These are phyloP conservation scores for Eupithecia inturbata DNA, from an alignment of 2,888 invertebrate species.

Conservation along the genomic window DNA sequence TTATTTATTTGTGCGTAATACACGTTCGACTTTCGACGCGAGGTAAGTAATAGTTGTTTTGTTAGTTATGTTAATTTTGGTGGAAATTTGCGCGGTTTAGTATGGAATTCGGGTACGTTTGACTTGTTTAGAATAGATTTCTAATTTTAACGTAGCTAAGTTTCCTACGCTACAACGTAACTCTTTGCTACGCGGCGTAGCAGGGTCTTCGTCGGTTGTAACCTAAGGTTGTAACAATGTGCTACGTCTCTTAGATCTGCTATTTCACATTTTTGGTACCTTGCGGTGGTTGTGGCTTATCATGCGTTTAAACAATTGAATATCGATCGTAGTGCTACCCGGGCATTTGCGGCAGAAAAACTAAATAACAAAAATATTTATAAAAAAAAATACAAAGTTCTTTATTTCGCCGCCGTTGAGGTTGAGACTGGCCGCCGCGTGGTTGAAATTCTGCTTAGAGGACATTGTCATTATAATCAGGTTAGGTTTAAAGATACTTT, in stretches of 20 bases:
- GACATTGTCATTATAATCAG: too few species aligned
- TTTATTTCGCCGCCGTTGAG: background rate
- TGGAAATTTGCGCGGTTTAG: background rate
- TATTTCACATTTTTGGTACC: background rate
- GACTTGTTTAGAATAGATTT: background rate
- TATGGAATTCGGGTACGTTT: background rate
- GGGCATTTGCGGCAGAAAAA: background rate
- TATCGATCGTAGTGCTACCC: background rate
- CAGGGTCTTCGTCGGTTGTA: background rate
- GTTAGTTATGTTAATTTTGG: background rate
- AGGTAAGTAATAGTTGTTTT: background rate
- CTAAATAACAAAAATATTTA: too few species aligned
- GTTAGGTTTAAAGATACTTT: background rate
- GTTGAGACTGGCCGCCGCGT: too few species aligned
- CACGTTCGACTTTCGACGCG: background rate
- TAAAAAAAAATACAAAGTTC: too few species aligned
- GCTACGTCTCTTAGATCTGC: background rate
- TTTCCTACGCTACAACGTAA: background rate
- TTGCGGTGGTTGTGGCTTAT: background rate
- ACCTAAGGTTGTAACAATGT: background rate
- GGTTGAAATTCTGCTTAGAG: background rate
- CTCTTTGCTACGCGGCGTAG: background rate
- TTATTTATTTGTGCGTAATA: slow-evolving; percentile 6
- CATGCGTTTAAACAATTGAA: background rate
- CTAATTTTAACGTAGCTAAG: background rate